Evolutionary conservation across 1,140 invertebrate genomes (phyloP), one percentile per base, ranked within the genome.

Genomic region (Panagrolaimus sp.): DNA sequence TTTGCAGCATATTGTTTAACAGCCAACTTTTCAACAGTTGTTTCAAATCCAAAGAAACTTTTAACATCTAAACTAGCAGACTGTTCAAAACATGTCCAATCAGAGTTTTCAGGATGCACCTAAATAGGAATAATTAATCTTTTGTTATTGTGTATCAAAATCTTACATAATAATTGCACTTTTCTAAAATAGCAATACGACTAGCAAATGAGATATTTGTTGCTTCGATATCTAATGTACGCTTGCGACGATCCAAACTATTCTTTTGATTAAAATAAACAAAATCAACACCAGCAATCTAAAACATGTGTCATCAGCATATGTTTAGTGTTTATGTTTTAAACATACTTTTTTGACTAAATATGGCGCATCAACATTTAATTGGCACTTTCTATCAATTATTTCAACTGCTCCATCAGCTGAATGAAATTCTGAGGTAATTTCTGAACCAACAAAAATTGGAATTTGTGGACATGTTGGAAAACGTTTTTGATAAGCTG

Each of bases 41-140:
- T 90, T 86, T 97, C 93, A 83, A 96, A 93, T 0, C 93, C 93
- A 85, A 95, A 96, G 84, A 97, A 97, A 76, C 91, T 93, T 83
- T 93, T 95, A 5, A 97, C 92, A 85, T 96, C 93, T 69, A 97
- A 87, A 79, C 89, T 90, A 8, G 93, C 93, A 63, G 88, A 89
- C 85, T 96, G 93, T 82, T 97, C 93, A 85, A 96, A 97, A 81
- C 93, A 96, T 3, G 94, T 97, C 93, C 93, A 97, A 45, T 92
- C 88, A 1, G 89, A 78, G 84, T 97, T 96, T 78, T 97, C 93
- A 7, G 92, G 91, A 85, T 96, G 93, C 13, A 93, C 90, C 91
- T 96, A 73, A 51, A 78, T 82, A 73, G 64, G 72, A 70, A 48
- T 65, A 38, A 48, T 45, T 23, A 27, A 27, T 68, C 2, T 57